Percentiles rank a stretch among this genome's conserved stretches.
Evolutionary conservation across 2,888 invertebrate species (phyloP).

Genomic region (Epinotia demarniana): DNA sequence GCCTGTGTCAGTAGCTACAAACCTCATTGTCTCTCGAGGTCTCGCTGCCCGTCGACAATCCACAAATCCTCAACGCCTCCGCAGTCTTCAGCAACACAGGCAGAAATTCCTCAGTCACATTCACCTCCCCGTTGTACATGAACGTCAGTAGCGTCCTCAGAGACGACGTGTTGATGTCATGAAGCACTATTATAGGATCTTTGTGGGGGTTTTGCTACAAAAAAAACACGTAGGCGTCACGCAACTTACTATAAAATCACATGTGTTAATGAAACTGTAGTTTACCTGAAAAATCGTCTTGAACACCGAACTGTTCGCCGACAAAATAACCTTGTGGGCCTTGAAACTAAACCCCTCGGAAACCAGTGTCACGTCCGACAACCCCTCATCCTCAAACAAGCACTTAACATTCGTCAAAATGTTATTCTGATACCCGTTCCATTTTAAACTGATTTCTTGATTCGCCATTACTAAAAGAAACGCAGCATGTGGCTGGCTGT

Average conservation of each 20-base stretch:
- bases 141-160: conserved; percentile 87
- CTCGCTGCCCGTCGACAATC: conserved; percentile 86
- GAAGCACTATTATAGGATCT: conserved; percentile 90
- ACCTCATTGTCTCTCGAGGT: conserved; percentile 76
- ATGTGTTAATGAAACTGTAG: conserved; percentile 31
- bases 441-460: conserved; percentile 88
- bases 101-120: conserved; percentile 88
- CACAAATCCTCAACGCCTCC: conserved; percentile 88
- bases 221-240: conserved; percentile 74
- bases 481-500: conserved; percentile 32
- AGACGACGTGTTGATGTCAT: conserved; percentile 88
- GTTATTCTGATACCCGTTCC: conserved; percentile 88
- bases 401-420: conserved; percentile 87
- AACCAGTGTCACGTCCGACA: conserved; percentile 88
- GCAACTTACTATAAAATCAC: conserved; percentile 44
- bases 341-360: conserved; percentile 87
- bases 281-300: conserved; percentile 86
- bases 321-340: conserved; percentile 88
- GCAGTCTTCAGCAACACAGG: conserved; percentile 88
- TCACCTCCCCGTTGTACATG: conserved; percentile 90
- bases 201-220: conserved; percentile 89
- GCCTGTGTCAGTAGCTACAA: conserved; percentile 18
- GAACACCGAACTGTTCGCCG: conserved; percentile 88
- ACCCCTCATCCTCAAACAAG: conserved; percentile 86
- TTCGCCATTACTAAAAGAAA: conserved; percentile 68